Base-by-base conservation (phyloP, 2,888 invertebrate species). In the Zaprionus lineosus region DNA sequence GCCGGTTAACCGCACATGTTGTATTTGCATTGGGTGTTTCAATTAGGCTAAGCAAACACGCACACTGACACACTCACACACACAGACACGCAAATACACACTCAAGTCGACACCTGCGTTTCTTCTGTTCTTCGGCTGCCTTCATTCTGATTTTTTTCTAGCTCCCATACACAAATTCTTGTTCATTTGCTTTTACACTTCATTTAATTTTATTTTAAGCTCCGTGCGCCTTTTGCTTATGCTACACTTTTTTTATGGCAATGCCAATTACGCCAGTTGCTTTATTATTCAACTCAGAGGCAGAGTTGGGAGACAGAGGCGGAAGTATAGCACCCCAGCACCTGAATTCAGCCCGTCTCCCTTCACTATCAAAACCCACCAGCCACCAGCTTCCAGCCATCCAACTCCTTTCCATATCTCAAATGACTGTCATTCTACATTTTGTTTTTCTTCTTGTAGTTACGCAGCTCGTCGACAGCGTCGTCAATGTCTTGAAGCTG, bases 181-280 rank as follows among this genome's bases (percentile, higher is more conserved):
- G 28, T 28, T 24, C 52, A 55, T 63, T 55, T 52, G 62, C 58
- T 57, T n/a, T 66, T 52, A 58, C 70, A 74, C 78, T 81, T 77
- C 66, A 81, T 81, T 77, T 77, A 74, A 69, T 76, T 73, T 61
- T 40, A 73, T 73, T 77, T 67, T 29, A 64, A 59, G 58, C 64
- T 77, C 51, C 40, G 18, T 34, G 41, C 48, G 53, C 48, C 50
- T 44, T 60, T 61, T 73, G 58, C 55, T 58, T 68, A 67, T 59
- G 73, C 73, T 18, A 44, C 43, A 53, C 12, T 47, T 57, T 46
- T 29, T 40, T 67, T 57, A 63, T 57, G 74, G 36, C 26, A 28
- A 46, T 84, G 74, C 78, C 84, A 78, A 78, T 84, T 78, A 82
- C 62, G 61, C 43, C 72, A 44, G 75, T 84, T 78, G 72, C 75